Conservation (phyloP, 2,797 vertebrate genomes). For the Rhinichthys osculus region DNA sequence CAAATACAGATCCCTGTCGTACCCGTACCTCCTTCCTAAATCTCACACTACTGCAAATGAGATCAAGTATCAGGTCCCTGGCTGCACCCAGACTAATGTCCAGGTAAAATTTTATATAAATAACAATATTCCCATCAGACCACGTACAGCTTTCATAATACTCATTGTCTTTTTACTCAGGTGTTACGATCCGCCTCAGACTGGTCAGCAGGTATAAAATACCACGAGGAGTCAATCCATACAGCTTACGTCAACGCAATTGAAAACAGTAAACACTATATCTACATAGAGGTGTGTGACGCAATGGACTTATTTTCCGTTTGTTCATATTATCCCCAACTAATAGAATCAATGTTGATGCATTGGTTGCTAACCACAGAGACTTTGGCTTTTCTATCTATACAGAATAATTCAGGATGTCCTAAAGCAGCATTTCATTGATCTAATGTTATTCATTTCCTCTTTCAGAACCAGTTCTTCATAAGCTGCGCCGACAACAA, state of each 20-base stretch:
- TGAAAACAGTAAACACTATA: slow-evolving; percentile 89
- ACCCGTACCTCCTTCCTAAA: slow-evolving; percentile 93
- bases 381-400: background rate
- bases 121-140: background rate
- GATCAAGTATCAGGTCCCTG: slow-evolving; percentile 86
- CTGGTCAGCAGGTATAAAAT: slow-evolving; percentile 97
- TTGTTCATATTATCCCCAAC: background rate
- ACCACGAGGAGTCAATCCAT: slow-evolving; percentile 97
- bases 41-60: slow-evolving; percentile 88
- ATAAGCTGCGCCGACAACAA: slow-evolving; percentile 95
- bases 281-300: slow-evolving; percentile 91
- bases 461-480: slow-evolving; percentile 93
- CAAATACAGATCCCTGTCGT: slow-evolving; percentile 90
- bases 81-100: slow-evolving; percentile 77
- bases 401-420: background rate
- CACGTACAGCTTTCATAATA: background rate
- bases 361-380: background rate
- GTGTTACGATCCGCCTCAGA: slow-evolving; percentile 91
- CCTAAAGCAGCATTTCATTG: background rate
- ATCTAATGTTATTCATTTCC: background rate
- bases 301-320: background rate
- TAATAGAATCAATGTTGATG: background rate
- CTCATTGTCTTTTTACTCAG: slow-evolving; percentile 68
- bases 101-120: slow-evolving; percentile 80
- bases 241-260: slow-evolving; percentile 86